phyloP scores from a whole-genome alignment of 1,140 invertebrate species.

The Drosophila equinoxialis region DNA sequence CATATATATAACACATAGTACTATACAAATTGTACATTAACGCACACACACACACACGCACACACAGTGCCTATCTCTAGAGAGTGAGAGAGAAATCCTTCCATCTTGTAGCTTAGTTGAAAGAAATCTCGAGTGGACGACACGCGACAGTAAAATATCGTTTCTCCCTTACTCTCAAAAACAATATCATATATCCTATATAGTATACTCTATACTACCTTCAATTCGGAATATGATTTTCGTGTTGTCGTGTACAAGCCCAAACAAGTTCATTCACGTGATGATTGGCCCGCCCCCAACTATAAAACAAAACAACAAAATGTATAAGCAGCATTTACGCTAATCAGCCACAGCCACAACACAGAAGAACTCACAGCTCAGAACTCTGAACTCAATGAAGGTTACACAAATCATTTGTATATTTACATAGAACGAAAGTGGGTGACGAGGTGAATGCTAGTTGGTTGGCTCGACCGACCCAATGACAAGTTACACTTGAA shows the following conservation, averaged over 20 bases:
- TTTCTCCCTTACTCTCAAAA: conserved; percentile 33
- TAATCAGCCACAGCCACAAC: conserved; percentile 41
- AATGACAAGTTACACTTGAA: conserved; percentile 16
- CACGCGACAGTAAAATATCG: conserved; percentile 62
- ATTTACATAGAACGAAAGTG: background rate
- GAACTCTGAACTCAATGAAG: conserved; percentile 16
- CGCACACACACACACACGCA: background rate
- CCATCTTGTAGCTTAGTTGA: background rate
- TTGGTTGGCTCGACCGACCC: background rate
- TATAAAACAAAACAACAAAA: background rate
- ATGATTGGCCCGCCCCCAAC: conserved; percentile 10
- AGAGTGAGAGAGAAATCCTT: background rate
- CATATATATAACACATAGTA: conserved; percentile 41
- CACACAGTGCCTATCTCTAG: background rate
- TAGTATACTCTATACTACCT: conserved; percentile 37
- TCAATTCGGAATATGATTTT: conserved; percentile 19
- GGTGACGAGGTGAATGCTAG: background rate
- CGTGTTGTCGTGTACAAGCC: conserved; percentile 34
- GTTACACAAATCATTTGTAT: conserved; percentile 20
- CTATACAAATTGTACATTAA: conserved; percentile 53
- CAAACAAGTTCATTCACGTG: conserved; percentile 70
- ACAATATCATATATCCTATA: conserved; percentile 65
- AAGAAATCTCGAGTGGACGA: conserved; percentile 46
- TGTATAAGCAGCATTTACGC: conserved; percentile 38
- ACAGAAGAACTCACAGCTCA: conserved; percentile 3